Base-by-base conservation (phyloP, 2,888 invertebrate species). In the Mesorhabditis belari region DNA sequence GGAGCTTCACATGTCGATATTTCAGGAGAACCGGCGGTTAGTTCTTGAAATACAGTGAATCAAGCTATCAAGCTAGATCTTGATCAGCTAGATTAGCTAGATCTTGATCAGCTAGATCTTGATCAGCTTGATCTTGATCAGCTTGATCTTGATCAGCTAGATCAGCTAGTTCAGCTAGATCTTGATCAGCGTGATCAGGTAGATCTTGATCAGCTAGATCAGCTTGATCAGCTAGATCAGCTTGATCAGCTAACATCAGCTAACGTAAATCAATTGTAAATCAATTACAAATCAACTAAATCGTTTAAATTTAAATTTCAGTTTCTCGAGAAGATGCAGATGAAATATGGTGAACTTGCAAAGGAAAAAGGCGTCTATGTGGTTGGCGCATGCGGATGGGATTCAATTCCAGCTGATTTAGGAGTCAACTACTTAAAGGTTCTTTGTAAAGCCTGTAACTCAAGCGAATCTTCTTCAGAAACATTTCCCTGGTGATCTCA, bases 1-100 rank as follows among this genome's bases (percentile, higher is more conserved):
- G 87, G 87, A 60, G 87, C 93, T 0, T 88, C 91, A 83, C 90
- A 94, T 79, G 87, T 98, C 6, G 96, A 96, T 82, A 88, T 96
- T 44, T 90, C 88, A 77, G 95, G 93, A 5, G 95, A 96, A 81
- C 90, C 93, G 0, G 87, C 88, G 19, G 74, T 73, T 56, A 52
- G 65, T 29, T 26, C 9, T 23, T 25, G 3, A n/a, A n/a, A n/a
- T n/a, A n/a, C 26, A 6, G 4, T 4, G n/a, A 24, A 2, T 2
- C 19, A 12, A 28, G 49, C 57, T 27, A 53, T 64, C n/a, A n/a
- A n/a, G n/a, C n/a, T n/a, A n/a, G n/a, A n/a, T 26, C 12, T 35
- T 57, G 26, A n/a, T n/a, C n/a, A n/a, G n/a, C n/a, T n/a, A n/a
- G n/a, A n/a, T n/a, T n/a, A n/a, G n/a, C n/a, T n/a, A n/a, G n/a